These are phyloP conservation scores for Hyperoplus lanceolatus DNA, from an alignment of 2,797 vertebrate genomes.

Conservation along the genomic window DNA sequence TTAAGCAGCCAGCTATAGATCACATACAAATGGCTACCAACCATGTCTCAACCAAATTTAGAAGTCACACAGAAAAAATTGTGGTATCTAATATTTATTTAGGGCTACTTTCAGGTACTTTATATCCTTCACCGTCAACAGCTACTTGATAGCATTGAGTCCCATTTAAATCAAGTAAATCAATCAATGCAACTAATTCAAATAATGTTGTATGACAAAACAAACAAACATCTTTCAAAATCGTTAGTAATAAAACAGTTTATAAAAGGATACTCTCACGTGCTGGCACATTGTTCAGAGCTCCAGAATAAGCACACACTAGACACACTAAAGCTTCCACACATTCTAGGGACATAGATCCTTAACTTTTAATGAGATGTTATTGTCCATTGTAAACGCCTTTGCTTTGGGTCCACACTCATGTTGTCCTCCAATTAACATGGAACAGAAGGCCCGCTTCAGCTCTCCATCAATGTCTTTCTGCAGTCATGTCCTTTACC, in stretches of 20 bases:
- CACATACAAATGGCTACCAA: not conserved
- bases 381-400: slow-evolving; percentile 42
- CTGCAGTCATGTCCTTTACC: slow-evolving; percentile 61
- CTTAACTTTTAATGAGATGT: slow-evolving; percentile 71
- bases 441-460: slow-evolving; percentile 32
- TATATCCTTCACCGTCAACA: not conserved
- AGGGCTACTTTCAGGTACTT: not conserved
- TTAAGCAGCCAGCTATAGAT: not conserved
- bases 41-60: not conserved
- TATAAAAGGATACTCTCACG: not conserved
- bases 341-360: slow-evolving; percentile 34
- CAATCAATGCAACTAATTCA: not conserved
- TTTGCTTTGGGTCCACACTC: slow-evolving; percentile 45
- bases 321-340: slow-evolving; percentile 4
- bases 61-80: not conserved
- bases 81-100: not conserved
- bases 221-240: not conserved
- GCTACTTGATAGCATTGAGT: not conserved
- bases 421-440: slow-evolving; percentile 76
- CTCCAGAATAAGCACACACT: not conserved
- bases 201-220: not conserved
- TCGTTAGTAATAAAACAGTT: not conserved
- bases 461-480: slow-evolving; percentile 60
- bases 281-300: slow-evolving; percentile 4
- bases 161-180: not conserved